Evolutionary conservation across 2,113 vertebrate species (phyloP).

Genomic region (chimpanzee (Pan troglodytes)): NHGRI_mPanTro3-v2.1_pri NC_072407.2:125355001-125355500

Average conservation of each 20-base stretch:
- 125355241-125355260: not conserved
- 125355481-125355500: not conserved
- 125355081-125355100: not conserved
- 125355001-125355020: not conserved
- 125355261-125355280: not conserved
- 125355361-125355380: not conserved
- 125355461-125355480: not conserved
- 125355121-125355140: not conserved
- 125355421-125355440: not conserved
- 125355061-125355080: not conserved
- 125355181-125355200: not conserved
- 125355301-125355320: not conserved
- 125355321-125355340: not conserved
- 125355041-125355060: conserved; percentile 54
- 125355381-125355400: not conserved
- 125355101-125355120: not conserved
- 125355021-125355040: not conserved
- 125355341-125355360: conserved; percentile 24
- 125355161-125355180: not conserved
- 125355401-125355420: not conserved
- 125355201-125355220: not conserved
- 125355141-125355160: not conserved
- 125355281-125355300: not conserved
- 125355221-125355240: not conserved
- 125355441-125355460: not conserved